A percentile compares a stretch with the other conserved stretches of the same genome.
Evolutionary conservation across 2,888 invertebrate genomes (phyloP).

Genomic region (Thumatha senex): DNA sequence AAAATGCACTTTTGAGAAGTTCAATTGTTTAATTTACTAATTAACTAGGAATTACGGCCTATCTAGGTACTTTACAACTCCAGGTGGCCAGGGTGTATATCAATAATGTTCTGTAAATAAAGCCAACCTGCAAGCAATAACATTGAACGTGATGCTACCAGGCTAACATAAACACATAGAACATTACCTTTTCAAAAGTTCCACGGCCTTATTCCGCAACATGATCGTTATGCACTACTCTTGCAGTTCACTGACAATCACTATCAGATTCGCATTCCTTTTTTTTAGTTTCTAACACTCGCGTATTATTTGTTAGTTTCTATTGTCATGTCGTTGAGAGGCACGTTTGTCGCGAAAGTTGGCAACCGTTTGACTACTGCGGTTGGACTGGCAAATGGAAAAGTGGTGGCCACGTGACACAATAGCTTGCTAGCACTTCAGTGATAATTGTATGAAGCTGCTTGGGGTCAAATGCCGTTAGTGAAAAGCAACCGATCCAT

Average conservation of each 20-base stretch:
- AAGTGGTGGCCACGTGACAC: slow-evolving; percentile 56
- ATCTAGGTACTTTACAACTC: too few species aligned
- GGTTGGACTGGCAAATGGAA: slow-evolving; percentile 43
- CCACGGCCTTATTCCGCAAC: slow-evolving; percentile 52
- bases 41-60: too few species aligned
- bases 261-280: slow-evolving; percentile 7
- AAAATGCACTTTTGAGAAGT: too few species aligned
- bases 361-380: slow-evolving; percentile 54
- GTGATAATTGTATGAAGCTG: slow-evolving; percentile 25
- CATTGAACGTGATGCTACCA: not conserved
- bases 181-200: slow-evolving; percentile 43
- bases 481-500: slow-evolving; percentile 22
- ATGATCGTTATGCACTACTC: slow-evolving; percentile 34
- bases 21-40: too few species aligned
- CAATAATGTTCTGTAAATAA: too few species aligned
- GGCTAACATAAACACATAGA: slow-evolving; percentile 9
- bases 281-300: slow-evolving; percentile 18
- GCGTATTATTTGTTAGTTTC: slow-evolving; percentile 19
- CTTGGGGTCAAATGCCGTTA: slow-evolving; percentile 32
- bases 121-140: too few species aligned
- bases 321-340: slow-evolving; percentile 29
- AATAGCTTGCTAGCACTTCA: slow-evolving; percentile 40
- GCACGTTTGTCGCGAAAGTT: slow-evolving; percentile 62
- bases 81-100: too few species aligned
- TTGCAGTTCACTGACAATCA: slow-evolving; percentile 18